A percentile compares a stretch with the other conserved stretches of the same genome.
These are phyloP conservation scores for Boleophthalmus pectinirostris DNA, from an alignment of 2,113 vertebrate species.

Conservation along the genomic window DNA sequence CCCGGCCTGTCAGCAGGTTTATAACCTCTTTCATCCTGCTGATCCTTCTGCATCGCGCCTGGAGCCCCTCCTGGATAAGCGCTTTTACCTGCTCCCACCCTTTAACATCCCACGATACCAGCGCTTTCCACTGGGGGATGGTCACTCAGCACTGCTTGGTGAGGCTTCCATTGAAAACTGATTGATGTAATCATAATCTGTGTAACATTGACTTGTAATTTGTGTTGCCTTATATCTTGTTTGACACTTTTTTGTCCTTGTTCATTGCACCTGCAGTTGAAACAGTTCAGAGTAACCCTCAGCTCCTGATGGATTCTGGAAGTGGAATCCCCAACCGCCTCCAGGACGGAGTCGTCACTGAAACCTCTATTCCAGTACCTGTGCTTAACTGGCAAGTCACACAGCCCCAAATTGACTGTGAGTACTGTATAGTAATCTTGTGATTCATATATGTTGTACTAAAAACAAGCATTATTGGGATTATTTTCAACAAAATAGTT, in stretches of 20 bases:
- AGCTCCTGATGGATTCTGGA: slow-evolving; percentile 89
- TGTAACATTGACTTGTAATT: slow-evolving; percentile 60
- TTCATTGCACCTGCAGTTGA: slow-evolving; percentile 73
- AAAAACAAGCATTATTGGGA: background rate
- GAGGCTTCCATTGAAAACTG: slow-evolving; percentile 14
- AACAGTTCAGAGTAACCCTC: slow-evolving; percentile 92
- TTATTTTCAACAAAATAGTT: background rate
- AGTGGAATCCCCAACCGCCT: slow-evolving; percentile 77
- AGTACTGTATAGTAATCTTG: slow-evolving; percentile 56
- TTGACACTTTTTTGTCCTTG: slow-evolving; percentile 29
- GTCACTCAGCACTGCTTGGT: slow-evolving; percentile 88
- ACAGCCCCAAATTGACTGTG: slow-evolving; percentile 86
- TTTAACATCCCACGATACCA: slow-evolving; percentile 93
- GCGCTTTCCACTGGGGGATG: slow-evolving; percentile 94
- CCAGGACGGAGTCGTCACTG: slow-evolving; percentile 73
- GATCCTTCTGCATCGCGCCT: slow-evolving; percentile 96
- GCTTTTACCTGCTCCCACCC: slow-evolving; percentile 91
- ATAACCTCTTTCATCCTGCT: slow-evolving; percentile 97
- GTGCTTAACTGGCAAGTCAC: slow-evolving; percentile 89
- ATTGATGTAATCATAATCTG: background rate
- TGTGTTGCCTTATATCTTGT: slow-evolving; percentile 66
- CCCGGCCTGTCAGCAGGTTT: slow-evolving; percentile 96
- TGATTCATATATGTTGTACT: background rate
- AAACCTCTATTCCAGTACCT: slow-evolving; percentile 88
- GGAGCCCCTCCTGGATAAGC: slow-evolving; percentile 92